Evolutionary conservation across 1,140 invertebrate species (phyloP).

Genomic region (Trichomalopsis sarcophagae): DNA sequence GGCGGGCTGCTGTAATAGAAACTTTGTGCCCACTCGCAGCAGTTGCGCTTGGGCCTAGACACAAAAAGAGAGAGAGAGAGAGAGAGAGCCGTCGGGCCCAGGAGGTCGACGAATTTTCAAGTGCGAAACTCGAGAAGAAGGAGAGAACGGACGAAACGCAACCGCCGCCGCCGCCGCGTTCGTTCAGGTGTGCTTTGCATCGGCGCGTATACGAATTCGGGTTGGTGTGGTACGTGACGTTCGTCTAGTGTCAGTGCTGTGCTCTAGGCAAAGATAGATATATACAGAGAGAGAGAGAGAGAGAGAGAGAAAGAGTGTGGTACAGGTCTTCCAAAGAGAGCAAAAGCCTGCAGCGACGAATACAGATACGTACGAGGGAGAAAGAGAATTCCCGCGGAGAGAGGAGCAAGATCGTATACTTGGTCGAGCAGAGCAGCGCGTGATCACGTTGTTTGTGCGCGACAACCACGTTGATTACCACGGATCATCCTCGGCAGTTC

Average conservation of each 20-base stretch:
- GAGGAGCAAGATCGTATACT: not conserved
- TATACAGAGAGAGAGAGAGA: not conserved
- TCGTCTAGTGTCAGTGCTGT: not conserved
- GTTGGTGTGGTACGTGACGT: not conserved
- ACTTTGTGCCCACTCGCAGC: not conserved
- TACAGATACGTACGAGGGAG: not conserved
- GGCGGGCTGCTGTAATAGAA: not conserved
- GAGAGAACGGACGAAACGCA: not conserved
- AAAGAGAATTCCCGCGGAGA: not conserved
- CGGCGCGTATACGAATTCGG: too few species aligned
- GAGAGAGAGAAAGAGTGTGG: not conserved
- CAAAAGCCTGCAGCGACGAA: not conserved
- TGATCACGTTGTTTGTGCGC: constrained; percentile 48
- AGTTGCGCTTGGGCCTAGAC: not conserved
- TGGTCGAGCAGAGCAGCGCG: not conserved
- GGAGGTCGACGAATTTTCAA: constrained; percentile 18
- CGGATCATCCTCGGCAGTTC: constrained; percentile 70
- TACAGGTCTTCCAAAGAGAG: not conserved
- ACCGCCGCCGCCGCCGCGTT: not conserved
- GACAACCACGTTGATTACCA: constrained; percentile 58
- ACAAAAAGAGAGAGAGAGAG: not conserved
- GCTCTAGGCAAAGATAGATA: not conserved
- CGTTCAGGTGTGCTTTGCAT: not conserved
- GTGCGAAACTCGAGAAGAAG: constrained; percentile 26
- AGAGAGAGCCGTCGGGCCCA: not conserved